Evolutionary conservation across 2,797 vertebrate genomes (phyloP).

Genomic region (Acanthurus leucopareius): DNA sequence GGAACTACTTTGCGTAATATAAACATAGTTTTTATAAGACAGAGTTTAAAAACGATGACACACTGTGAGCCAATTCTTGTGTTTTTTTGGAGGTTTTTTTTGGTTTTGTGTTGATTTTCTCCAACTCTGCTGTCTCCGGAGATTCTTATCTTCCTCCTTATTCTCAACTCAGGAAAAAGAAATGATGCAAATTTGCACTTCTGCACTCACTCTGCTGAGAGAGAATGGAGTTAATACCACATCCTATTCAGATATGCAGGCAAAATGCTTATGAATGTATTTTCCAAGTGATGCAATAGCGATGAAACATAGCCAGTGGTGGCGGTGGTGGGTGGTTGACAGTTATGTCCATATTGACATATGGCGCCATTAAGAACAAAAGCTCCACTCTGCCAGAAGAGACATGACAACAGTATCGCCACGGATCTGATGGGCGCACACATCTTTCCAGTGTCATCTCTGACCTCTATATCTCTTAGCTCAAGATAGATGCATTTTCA

Average conservation of each 20-base stretch:
- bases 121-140: constrained; percentile 17
- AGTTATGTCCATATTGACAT: constrained; percentile 79
- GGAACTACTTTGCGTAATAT: no score
- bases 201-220: constrained; percentile 21
- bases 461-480: constrained; percentile 80
- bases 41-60: neutral
- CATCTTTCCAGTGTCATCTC: constrained; percentile 70
- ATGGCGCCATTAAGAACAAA: constrained; percentile 78
- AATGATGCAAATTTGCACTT: constrained; percentile 42
- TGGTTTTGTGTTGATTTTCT: neutral
- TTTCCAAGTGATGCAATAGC: constrained; percentile 69
- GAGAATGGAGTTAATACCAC: constrained; percentile 46
- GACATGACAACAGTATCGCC: constrained; percentile 69
- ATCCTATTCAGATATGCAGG: constrained; percentile 59
- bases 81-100: no score
- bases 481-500: constrained; percentile 74
- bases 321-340: constrained; percentile 70
- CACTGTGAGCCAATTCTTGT: neutral
- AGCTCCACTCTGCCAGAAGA: constrained; percentile 67
- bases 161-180: constrained; percentile 10
- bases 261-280: constrained; percentile 55
- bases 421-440: constrained; percentile 66
- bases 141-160: constrained; percentile 27
- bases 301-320: constrained; percentile 66
- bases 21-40: neutral